Percentiles rank a stretch among this genome's conserved stretches.
Conservation (phyloP, 2,888 invertebrate genomes). For the Drosophila paracracens region DNA sequence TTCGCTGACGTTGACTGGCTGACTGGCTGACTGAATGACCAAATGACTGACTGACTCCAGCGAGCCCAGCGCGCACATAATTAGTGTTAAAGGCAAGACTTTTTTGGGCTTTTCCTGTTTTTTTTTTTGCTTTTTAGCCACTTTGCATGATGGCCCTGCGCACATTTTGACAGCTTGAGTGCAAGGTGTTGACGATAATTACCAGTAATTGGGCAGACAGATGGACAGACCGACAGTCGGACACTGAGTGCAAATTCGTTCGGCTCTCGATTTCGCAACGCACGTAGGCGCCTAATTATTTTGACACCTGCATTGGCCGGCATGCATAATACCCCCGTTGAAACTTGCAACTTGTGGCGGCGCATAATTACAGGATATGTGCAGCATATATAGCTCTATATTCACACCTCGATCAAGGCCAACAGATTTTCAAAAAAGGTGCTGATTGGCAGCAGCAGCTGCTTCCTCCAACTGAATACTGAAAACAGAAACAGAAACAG, state of each 20-base stretch:
- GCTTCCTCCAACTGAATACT: slow-evolving; percentile 49
- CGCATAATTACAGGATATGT: slow-evolving; percentile 71
- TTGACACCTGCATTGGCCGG: slow-evolving; percentile 75
- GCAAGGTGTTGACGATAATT: slow-evolving; percentile 81
- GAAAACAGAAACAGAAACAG: not conserved
- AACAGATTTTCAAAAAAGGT: slow-evolving; percentile 60
- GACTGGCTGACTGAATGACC: slow-evolving; percentile 48
- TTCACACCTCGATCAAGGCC: slow-evolving; percentile 72
- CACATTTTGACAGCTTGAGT: slow-evolving; percentile 75
- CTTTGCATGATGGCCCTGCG: slow-evolving; percentile 78
- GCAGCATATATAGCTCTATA: slow-evolving; percentile 20
- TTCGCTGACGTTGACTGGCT: slow-evolving; percentile 61
- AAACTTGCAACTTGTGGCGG: slow-evolving; percentile 32
- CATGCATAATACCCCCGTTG: not conserved
- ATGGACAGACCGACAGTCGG: slow-evolving; percentile 18
- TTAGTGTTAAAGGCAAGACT: slow-evolving; percentile 56
- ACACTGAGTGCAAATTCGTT: slow-evolving; percentile 27
- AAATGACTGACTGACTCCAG: slow-evolving; percentile 25
- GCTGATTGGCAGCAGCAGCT: slow-evolving; percentile 54
- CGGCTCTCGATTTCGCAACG: not conserved
- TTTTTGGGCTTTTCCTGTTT: slow-evolving; percentile 10
- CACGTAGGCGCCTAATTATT: slow-evolving; percentile 78
- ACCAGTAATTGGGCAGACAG: slow-evolving; percentile 65
- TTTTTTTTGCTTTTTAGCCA: slow-evolving; percentile 48
- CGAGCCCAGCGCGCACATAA: slow-evolving; percentile 50